A percentile compares a stretch with the other conserved stretches of the same genome.
Conservation (phyloP, 2,888 invertebrate genomes). For the Caradrina kadenii region DNA sequence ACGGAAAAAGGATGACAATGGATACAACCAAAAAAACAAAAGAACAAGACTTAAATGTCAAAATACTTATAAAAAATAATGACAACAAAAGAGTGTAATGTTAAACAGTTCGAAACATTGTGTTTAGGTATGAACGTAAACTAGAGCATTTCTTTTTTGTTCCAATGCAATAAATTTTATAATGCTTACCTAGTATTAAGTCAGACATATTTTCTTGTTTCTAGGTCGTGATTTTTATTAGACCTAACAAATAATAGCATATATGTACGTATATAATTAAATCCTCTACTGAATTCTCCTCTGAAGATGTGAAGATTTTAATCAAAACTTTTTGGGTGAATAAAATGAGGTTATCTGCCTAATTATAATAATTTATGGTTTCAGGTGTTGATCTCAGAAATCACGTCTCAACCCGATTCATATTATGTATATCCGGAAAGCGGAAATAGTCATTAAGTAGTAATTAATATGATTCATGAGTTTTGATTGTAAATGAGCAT, state of each 20-base stretch:
- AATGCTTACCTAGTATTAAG: conserved; percentile 1
- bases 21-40: no score
- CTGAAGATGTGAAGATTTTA: conserved; percentile 37
- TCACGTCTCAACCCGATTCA: background rate
- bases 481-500: conserved; percentile 47
- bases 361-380: conserved; percentile 42
- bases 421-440: conserved; percentile 17
- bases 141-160: conserved; percentile 6
- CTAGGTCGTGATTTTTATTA: conserved; percentile 36
- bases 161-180: background rate
- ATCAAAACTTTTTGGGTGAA: conserved; percentile 25
- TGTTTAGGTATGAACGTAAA: background rate
- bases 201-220: conserved; percentile 19
- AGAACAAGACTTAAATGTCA: no score
- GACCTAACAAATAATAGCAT: background rate
- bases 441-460: conserved; percentile 19
- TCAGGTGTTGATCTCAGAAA: conserved; percentile 36
- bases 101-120: no score
- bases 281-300: conserved; percentile 13
- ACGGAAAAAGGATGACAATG: no score
- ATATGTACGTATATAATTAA: conserved; percentile 7
- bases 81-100: no score
- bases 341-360: conserved; percentile 39
- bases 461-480: conserved; percentile 45
- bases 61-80: no score